These are phyloP conservation scores for Strix occidentalis DNA, from an alignment of 2,797 vertebrate species.

Conservation along the genomic window DNA sequence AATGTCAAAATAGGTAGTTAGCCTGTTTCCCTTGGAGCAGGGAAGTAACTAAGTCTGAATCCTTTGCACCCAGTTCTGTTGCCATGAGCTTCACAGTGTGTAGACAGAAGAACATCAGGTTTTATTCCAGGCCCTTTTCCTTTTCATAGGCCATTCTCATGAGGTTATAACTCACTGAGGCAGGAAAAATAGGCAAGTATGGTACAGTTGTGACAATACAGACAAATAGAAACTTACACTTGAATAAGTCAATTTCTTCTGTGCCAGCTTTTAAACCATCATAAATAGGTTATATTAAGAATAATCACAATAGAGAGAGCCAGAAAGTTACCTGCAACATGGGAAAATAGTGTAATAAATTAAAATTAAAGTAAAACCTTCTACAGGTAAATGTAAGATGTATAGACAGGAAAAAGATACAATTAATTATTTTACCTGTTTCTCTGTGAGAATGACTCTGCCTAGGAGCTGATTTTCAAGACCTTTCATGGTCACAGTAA, in stretches of 20 bases:
- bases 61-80: neutral
- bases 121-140: neutral
- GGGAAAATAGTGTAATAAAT: neutral
- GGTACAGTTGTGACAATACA: neutral
- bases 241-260: neutral
- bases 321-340: neutral
- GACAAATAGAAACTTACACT: neutral
- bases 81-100: neutral
- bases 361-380: neutral
- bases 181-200: neutral
- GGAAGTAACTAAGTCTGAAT: neutral
- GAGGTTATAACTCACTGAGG: neutral
- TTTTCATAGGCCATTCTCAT: neutral
- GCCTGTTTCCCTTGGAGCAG: neutral
- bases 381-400: neutral
- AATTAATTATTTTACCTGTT: conserved; percentile 81
- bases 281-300: neutral
- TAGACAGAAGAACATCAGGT: neutral
- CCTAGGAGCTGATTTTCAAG: conserved; percentile 95
- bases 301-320: neutral
- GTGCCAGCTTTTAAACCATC: neutral
- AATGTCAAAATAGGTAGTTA: neutral
- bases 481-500: conserved; percentile 95
- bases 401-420: neutral
- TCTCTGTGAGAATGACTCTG: conserved; percentile 93